Evolutionary conservation across 2,113 vertebrate genomes (phyloP), one percentile per base, ranked within the genome.

Genomic region (Excalfactoria chinensis): DNA sequence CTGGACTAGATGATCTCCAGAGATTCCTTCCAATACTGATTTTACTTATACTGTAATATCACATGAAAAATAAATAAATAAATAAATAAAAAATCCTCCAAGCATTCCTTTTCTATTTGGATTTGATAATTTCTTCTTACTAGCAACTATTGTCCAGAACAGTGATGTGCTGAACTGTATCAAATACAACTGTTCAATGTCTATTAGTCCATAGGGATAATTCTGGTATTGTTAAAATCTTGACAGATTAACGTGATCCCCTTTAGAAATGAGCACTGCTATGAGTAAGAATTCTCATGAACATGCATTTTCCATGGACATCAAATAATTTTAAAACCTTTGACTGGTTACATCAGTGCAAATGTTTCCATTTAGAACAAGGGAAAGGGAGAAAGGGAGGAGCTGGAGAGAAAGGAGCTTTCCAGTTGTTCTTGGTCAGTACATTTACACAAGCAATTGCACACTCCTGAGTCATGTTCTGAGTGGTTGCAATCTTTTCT

Each of bases 381-480:
- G 0, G 69, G 53, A 72, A 69, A 89, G 16, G 30, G 0, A 72
- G 53, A 72, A 69, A 89, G 16, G 30, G 26, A 75, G n/a, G 35
- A 49, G 30, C 2, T 67, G 41, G 22, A 68, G 51, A 70, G 37
- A 85, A 67, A 1, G 37, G 1, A 73, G 2, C 2, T 26, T 84
- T 34, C 9, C 69, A 23, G 6, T 7, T 6, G 4, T 55, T 67
- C 1, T 0, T 4, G 9, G 11, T 66, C 14, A 48, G 11, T 34
- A 41, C 0, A 1, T 20, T 32, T 2, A 8, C 37, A 22, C 44
- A 63, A 89, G 17, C 4, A 64, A 40, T 83, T 0, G 1, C 5
- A 10, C 26, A 9, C 46, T 64, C 15, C 34, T 56, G 40, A 26
- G 40, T 56, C 6, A 1, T 43, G 9, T 40, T 87, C 25, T 18